phyloP scores from a whole-genome alignment of 2,888 invertebrate genomes.

The Lasius fuliginosus region DNA sequence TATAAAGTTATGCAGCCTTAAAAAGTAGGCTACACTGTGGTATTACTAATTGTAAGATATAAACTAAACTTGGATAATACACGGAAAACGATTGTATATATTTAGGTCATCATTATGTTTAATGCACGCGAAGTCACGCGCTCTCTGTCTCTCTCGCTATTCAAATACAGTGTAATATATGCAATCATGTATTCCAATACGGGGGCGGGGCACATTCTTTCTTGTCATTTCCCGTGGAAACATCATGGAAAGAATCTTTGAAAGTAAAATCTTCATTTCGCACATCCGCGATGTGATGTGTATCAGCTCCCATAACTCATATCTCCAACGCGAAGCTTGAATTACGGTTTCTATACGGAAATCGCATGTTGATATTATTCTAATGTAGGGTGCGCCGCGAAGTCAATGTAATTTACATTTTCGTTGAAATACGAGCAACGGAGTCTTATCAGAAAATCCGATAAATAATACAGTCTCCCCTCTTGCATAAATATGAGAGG shows the following conservation, averaged over 20 bases:
- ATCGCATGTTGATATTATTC: slow-evolving; percentile 48
- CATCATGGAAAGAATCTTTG: neutral
- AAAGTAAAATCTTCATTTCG: slow-evolving; percentile 19
- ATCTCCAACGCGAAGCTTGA: slow-evolving; percentile 14
- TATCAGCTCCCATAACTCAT: neutral
- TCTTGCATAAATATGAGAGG: neutral
- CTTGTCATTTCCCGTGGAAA: neutral
- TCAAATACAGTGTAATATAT: neutral
- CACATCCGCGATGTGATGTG: neutral
- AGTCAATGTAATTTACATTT: slow-evolving; percentile 45
- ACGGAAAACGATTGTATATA: neutral
- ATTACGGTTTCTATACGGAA: slow-evolving; percentile 18
- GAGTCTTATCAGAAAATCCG: slow-evolving; percentile 30
- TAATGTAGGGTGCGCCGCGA: slow-evolving; percentile 22
- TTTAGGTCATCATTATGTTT: neutral
- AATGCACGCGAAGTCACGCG: neutral
- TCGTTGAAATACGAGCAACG: slow-evolving; percentile 38
- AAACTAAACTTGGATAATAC: neutral
- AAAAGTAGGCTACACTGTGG: too few relatives aligned
- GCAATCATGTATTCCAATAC: neutral
- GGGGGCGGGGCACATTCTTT: neutral
- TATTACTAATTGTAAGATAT: neutral
- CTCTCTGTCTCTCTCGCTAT: neutral
- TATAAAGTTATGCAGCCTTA: too few relatives aligned
- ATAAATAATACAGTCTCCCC: slow-evolving; percentile 13